These are phyloP conservation scores for Ochropleura plecta DNA, from an alignment of 2,888 invertebrate species.

Conservation along the genomic window DNA sequence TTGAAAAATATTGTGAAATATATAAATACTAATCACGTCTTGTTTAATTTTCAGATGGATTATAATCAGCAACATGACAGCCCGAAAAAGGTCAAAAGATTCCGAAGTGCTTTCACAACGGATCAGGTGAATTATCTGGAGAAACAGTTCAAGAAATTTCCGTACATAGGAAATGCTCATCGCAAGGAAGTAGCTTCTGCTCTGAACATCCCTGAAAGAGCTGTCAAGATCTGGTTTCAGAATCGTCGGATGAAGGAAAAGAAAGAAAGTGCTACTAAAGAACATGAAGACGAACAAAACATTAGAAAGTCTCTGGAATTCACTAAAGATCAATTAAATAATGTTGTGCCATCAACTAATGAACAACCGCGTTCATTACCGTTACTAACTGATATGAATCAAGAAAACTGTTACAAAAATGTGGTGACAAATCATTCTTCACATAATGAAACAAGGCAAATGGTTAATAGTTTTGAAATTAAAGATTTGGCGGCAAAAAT, in stretches of 20 bases:
- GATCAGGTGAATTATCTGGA: constrained; percentile 94
- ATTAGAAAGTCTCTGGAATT: constrained; percentile 59
- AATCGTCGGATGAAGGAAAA: constrained; percentile 95
- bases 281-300: constrained; percentile 66
- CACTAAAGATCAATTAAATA: constrained; percentile 72
- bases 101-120: constrained; percentile 93
- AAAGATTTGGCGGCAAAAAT: constrained; percentile 12
- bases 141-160: constrained; percentile 92
- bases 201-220: constrained; percentile 92
- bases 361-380: constrained; percentile 68
- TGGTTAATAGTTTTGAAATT: neutral
- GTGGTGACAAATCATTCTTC: neutral
- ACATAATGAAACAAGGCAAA: neutral
- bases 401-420: constrained; percentile 9
- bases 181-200: constrained; percentile 92
- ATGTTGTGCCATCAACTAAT: constrained; percentile 71
- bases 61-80: constrained; percentile 22
- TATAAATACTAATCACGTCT: neutral
- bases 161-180: constrained; percentile 92
- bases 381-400: constrained; percentile 46
- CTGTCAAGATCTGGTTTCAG: constrained; percentile 96
- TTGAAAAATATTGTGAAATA: constrained; percentile 25
- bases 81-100: constrained; percentile 75
- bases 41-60: constrained; percentile 65
- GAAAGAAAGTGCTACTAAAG: constrained; percentile 85